Base-by-base conservation (phyloP, 2,888 invertebrate genomes). In the Drosophila maculinotata region DNA sequence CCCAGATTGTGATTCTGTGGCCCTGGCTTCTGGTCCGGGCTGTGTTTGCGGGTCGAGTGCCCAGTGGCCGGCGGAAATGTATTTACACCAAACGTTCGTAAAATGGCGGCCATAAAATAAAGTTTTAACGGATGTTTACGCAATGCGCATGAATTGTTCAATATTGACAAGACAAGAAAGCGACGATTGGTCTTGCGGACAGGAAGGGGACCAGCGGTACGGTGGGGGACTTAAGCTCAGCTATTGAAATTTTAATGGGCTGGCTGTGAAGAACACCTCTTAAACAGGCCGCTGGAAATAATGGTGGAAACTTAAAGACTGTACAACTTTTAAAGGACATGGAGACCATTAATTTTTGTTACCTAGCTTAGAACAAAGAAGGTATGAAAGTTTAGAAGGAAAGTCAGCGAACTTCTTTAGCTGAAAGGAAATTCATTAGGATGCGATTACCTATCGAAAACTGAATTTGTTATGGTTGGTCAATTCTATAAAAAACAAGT, bases 91-190 rank as follows among this genome's bases (percentile, higher is more conserved):
- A 83, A 70, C 64, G 86, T 79, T 75, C 84, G 69, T 77, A 83
- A 83, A 86, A 83, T 83, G 83, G 83, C 83, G 86, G 79, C 79
- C 72, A 83, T 86, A 83, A 83, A 86, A 86, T 84, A 85, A 85
- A 85, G 78, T 80, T 82, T 85, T 63, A 83, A 79, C 83, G 83
- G 83, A 86, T 83, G 83, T 83, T 83, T 86, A 83, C 84, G 79
- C 81, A 86, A 66, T 75, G 81, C 86, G 81, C 86, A 86, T 83
- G 83, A 86, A 86, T 83, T 83, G 83, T 86, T 79, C 76, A 84
- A 81, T 81, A 84, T 81, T 82, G 85, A 84, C 85, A 81, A 80
- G 80, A 83, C 84, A 84, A 80, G 78, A 69, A 59, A 60, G 63
- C 58, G 54, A 52, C 67, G 59, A 84, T 84, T 83, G 84, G 76